These are phyloP conservation scores for Blastobasis adustella DNA, from an alignment of 2,888 invertebrate genomes.

Conservation along the genomic window DNA sequence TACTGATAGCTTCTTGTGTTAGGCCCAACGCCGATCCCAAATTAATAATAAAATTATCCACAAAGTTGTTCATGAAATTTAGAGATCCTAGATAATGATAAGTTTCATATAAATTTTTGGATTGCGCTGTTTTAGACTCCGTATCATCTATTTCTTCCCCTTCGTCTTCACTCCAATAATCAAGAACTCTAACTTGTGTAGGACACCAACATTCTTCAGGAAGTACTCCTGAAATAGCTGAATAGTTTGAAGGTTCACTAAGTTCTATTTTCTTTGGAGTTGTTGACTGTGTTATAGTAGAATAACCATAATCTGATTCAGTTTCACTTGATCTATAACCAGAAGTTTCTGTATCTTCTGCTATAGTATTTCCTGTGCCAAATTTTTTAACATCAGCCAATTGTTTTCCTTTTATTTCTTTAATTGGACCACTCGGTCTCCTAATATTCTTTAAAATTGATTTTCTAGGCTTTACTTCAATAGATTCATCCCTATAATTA, in stretches of 20 bases:
- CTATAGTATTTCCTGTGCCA: constrained; percentile 29
- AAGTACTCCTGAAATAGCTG: constrained; percentile 59
- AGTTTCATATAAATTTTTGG: constrained; percentile 55
- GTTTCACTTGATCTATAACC: constrained; percentile 74
- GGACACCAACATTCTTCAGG: constrained; percentile 69
- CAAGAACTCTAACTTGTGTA: constrained; percentile 52
- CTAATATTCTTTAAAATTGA: constrained; percentile 52
- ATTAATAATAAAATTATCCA: constrained; percentile 76
- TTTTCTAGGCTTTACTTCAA: constrained; percentile 38
- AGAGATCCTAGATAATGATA: constrained; percentile 77
- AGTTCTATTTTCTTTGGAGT: constrained; percentile 74
- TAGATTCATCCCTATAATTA: constrained; percentile 23
- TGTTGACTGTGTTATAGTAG: constrained; percentile 75
- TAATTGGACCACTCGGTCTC: constrained; percentile 34
- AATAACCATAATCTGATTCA: constrained; percentile 78
- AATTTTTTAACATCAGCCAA: constrained; percentile 16
- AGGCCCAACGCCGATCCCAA: constrained; percentile 77
- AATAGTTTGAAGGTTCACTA: constrained; percentile 44
- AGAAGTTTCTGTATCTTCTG: constrained; percentile 68
- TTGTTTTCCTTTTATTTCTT: constrained; percentile 25
- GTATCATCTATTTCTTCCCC: constrained; percentile 44
- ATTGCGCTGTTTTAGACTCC: constrained; percentile 38
- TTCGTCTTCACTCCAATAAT: constrained; percentile 56
- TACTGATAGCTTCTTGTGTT: constrained; percentile 62
- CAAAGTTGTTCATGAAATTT: constrained; percentile 81